Evolutionary conservation across 2,888 invertebrate species (phyloP), one percentile per base, ranked within the genome.

Genomic region (Tetragnatha montana): DNA sequence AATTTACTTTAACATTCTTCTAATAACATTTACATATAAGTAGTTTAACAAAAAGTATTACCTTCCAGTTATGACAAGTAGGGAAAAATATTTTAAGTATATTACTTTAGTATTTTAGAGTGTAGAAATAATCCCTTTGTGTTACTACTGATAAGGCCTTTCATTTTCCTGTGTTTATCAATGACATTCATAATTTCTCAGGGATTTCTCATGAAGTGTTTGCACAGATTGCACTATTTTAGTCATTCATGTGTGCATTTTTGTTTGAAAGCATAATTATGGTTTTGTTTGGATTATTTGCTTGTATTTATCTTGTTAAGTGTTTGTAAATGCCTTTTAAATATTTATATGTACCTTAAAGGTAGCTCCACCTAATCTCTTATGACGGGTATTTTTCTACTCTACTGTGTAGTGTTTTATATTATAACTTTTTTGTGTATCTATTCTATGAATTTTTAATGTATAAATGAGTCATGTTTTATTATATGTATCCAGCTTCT

Each of bases 321-420:
- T 79, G 68, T 83, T 51, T 78, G 19, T 79, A 19, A 76, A 70
- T 80, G 69, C 69, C 60, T 68, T 76, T 81, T 79, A 78, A 84
- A 71, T 88, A 88, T 88, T 89, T 89, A 80, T 89, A 75, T n/a
- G n/a, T 84, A 75, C 84, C 83, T 89, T 60, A 35, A 89, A 79
- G 80, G 88, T 89, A 89, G 84, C 81, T 86, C 88, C 89, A 90
- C 89, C 89, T 90, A 87, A 87, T 87, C 74, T 35, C 35, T 75
- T 78, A 73, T 86, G 79, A 87, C 86, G 86, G 86, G 86, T 90
- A 87, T 90, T 90, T 90, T 89, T 90, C 81, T 82, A 90, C 89
- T 87, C 50, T 82, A 79, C 86, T 83, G 80, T 35, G 35, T 88
- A 88, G 75, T 83, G 84, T 85, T 81, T 87, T 88, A 78, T 82